These are phyloP conservation scores for Gopherus evgoodei DNA, from an alignment of 2,113 vertebrate species.

Conservation along the genomic window DNA sequence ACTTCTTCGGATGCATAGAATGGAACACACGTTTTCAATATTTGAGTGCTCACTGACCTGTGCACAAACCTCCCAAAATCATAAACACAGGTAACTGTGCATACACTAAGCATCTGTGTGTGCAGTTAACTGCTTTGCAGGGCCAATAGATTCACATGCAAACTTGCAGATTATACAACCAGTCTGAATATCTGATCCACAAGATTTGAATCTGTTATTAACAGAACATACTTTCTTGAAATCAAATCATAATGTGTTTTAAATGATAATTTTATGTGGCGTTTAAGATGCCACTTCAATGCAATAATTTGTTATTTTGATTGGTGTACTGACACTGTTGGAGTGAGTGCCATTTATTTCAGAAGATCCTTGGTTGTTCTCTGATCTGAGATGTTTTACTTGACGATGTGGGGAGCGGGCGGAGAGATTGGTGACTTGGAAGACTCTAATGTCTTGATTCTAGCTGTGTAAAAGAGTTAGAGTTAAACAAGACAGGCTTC, in stretches of 20 bases:
- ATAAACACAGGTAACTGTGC: neutral
- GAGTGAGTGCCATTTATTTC: neutral
- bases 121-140: neutral
- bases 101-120: neutral
- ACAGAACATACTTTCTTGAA: neutral
- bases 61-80: neutral
- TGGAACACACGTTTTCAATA: neutral
- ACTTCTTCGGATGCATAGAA: no score
- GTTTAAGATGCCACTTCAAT: neutral
- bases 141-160: neutral
- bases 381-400: neutral
- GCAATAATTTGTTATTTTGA: neutral
- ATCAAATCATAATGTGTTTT: slow-evolving; percentile 1
- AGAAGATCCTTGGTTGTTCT: neutral
- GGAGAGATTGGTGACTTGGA: fast-evolving
- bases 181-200: neutral
- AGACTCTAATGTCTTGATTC: neutral
- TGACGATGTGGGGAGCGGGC: neutral
- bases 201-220: neutral
- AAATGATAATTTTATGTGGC: neutral
- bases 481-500: neutral
- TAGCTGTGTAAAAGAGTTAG: neutral
- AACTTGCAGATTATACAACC: neutral
- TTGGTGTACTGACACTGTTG: neutral
- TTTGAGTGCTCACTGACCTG: neutral